Percentiles rank a stretch among this genome's conserved stretches.
phyloP scores from a whole-genome alignment of 1,140 invertebrate species.

The Hylyphantes graminicola region DNA sequence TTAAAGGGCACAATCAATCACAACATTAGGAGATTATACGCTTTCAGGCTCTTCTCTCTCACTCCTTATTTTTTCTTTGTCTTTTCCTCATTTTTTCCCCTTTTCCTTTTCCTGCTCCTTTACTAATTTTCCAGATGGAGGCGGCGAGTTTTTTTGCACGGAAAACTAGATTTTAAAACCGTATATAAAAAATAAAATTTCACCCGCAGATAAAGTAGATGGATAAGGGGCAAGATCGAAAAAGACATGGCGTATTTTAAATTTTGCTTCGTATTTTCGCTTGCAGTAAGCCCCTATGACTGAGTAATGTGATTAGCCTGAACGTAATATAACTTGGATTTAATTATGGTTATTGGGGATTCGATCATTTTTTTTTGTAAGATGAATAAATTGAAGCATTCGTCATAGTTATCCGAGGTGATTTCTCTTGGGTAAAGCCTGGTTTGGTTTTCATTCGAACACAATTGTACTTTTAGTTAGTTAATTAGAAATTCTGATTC shows the following conservation, averaged over 20 bases:
- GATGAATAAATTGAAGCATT: slow-evolving; percentile 7
- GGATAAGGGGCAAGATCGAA: background rate
- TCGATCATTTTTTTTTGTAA: background rate
- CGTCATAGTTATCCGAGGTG: background rate
- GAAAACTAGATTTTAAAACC: background rate
- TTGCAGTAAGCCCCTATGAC: background rate
- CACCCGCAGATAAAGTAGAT: slow-evolving; percentile 1
- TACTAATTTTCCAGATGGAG: slow-evolving; percentile 45
- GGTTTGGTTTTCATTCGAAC: too few species aligned
- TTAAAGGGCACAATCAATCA: slow-evolving; percentile 49
- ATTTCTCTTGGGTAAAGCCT: background rate
- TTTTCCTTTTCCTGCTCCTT: slow-evolving; percentile 13
- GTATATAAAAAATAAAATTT: slow-evolving; percentile 21
- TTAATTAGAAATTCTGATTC: too few species aligned
- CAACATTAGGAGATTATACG: slow-evolving; percentile 42
- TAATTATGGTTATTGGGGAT: slow-evolving; percentile 32
- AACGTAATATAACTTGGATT: slow-evolving; percentile 12
- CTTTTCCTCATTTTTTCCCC: slow-evolving; percentile 10
- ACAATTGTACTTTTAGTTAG: too few species aligned
- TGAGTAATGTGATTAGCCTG: slow-evolving; percentile 11
- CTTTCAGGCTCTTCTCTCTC: slow-evolving; percentile 7
- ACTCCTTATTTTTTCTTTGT: background rate
- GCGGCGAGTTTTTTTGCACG: background rate
- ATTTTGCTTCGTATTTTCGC: slow-evolving; percentile 2
- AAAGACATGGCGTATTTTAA: slow-evolving; percentile 26